Base-by-base conservation (phyloP, 2,113 vertebrate genomes). In the Artemisiospiza belli region DNA sequence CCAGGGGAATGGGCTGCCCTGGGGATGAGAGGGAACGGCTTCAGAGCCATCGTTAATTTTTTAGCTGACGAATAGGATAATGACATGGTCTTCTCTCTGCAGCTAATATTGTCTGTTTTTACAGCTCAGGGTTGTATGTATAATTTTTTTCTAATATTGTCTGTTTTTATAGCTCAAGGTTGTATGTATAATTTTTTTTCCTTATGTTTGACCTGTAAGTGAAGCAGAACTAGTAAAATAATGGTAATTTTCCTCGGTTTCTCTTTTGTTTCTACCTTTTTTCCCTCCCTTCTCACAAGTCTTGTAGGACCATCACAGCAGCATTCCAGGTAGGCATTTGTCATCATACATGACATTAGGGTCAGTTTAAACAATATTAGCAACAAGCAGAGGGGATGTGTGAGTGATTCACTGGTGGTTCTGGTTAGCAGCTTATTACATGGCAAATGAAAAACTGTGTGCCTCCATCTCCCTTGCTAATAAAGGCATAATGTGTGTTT, bases 281-380 rank as follows among this genome's bases (percentile, higher is more conserved):
- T 5, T 8, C 3, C 2, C 1, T 2, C 2, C 6, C 7, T 14
- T 30, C 9, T 55, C 5, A 0, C 9, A 47, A 41, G 7, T 22
- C 43, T 83, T 35, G 6, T 22, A 41, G 30, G 57, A 47, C 14
- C 28, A 28, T 70, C 13, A 1, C 18, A 46, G 68, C 17, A 30
- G 16, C 47, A 23, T 81, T 78, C 39, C 31, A 15, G 24, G 37
- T 44, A 18, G 35, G 5, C 19, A 43, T 74, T 81, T 90, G 25
- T 41, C 59, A 73, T 30, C 41, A 37, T 16, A 23, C 9, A 30
- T 0, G 0, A 23, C 33, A 4, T 63, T 44, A 66, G 37, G 31
- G 31, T 77, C 23, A 54, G 43, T 67, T 47, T 63, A 59, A 54
- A 30, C 52, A 59, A 23, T 46, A 47, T 58, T 67, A 67, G 20